A percentile compares a stretch with the other conserved stretches of the same genome.
These are phyloP conservation scores for Oryzias melastigma DNA, from an alignment of 2,113 vertebrate species.

Conservation along the genomic window DNA sequence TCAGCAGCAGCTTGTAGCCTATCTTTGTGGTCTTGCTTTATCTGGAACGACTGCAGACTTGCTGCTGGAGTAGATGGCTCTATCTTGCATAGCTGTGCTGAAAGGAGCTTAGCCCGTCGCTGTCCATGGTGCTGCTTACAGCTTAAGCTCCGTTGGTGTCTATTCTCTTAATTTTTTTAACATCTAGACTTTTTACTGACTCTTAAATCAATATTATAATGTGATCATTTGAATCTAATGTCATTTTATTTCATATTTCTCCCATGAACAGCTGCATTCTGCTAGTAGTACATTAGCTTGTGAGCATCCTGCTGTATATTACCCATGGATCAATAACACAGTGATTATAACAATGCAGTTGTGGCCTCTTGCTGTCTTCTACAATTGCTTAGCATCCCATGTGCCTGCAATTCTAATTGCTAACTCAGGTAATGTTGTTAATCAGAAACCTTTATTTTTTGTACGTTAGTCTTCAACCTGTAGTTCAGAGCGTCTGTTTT, in stretches of 20 bases:
- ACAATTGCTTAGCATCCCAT: constrained; percentile 43
- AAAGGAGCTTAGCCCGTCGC: constrained; percentile 47
- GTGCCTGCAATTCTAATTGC: constrained; percentile 21
- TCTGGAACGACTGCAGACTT: constrained; percentile 30
- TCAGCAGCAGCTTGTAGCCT: constrained; percentile 26
- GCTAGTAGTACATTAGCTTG: constrained; percentile 43
- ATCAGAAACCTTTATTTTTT: constrained; percentile 14
- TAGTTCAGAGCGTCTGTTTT: not conserved
- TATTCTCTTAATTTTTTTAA: not conserved
- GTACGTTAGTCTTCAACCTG: constrained; percentile 3
- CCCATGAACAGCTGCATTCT: constrained; percentile 49
- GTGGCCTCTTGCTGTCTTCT: constrained; percentile 11
- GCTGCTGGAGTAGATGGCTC: constrained; percentile 37
- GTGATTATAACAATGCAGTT: constrained; percentile 52
- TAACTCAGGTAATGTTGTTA: constrained; percentile 8
- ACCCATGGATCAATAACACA: constrained; percentile 58
- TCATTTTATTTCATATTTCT: constrained; percentile 46
- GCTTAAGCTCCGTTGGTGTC: constrained; percentile 17
- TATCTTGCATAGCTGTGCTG: constrained; percentile 40
- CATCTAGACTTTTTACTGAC: too few species aligned
- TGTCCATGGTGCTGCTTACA: constrained; percentile 35
- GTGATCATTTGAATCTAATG: not conserved
- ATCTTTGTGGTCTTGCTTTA: constrained; percentile 43
- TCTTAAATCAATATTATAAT: constrained; percentile 1
- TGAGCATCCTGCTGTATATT: constrained; percentile 47